Base-by-base conservation (phyloP, 2,888 invertebrate species). In the Pinctada fucata region DNA sequence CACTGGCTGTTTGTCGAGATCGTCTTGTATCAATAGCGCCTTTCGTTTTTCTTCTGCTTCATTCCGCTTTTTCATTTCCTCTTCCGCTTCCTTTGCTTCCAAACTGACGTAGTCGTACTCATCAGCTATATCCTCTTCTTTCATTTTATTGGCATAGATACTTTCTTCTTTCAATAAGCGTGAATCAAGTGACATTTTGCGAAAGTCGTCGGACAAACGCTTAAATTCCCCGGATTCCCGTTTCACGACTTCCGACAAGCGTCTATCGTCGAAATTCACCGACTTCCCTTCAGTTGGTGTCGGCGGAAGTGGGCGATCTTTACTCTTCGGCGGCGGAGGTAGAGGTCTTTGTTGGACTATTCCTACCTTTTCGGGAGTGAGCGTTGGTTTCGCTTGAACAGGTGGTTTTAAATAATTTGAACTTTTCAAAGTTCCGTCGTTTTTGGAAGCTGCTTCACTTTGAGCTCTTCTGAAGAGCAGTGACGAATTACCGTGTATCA, bases 81-180 rank as follows among this genome's bases (percentile, higher is more conserved):
- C 79, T 50, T 77, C 72, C 8, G 72, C 67, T 31, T 77, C 80
- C 16, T 77, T 49, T 16, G 77, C 95, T 95, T 91, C 93, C 78
- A 97, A 94, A 71, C 88, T 88, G n/a, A 97, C 97, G 91, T 98
- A 98, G 92, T 97, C 97, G 91, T 97, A 97, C 91, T 97, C 97
- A 89, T 97, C 97, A 47, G 95, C 94, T 94, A 95, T 95, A 79
- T 95, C 95, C 84, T 75, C 82, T 3, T 78, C 65, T 51, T 83
- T 83, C 47, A 48, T 84, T 63, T 88, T 88, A 73, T 88, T 87
- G 66, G 87, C 87, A 73, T 87, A 88, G 50, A 75, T 72, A 51
- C 67, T 76, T 3, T 65, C 71, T 13, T 66, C 67, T 31, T 31
- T 31, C 31, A 31, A 31, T 31, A 31, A 31, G 31, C 31, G 31